Base-by-base conservation (phyloP, 1,140 invertebrate genomes). In the Caenorhabditis latens region DNA sequence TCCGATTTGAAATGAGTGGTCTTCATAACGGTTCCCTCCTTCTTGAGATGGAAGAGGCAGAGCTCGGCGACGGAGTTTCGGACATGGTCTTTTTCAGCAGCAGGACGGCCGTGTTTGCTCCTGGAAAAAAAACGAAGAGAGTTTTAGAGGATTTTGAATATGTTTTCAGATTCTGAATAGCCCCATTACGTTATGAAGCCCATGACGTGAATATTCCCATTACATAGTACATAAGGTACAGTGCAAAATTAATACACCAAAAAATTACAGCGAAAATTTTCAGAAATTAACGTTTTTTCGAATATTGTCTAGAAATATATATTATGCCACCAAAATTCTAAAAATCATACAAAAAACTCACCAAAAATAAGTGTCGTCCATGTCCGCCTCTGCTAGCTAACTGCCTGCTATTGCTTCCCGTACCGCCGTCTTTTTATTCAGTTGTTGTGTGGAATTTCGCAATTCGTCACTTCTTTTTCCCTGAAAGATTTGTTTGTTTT, bases 341-440 rank as follows among this genome's bases (percentile, higher is more conserved):
- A 53, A 53, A 58, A 24, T 32, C 0, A 7, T 11, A n/a, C 32
- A 43, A 43, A 71, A 71, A 71, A 43, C 65, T 43, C 14, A 71
- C 65, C 65, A 71, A 21, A 71, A 71, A 71, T 71, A 71, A 43
- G 65, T 46, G 40, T 71, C 65, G 42, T 71, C 65, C 65, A 71
- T 71, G 11, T 40, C 11, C n/a, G n/a, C n/a, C n/a, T n/a, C 13
- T 6, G 13, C 40, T 32, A 71, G 65, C 4, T 6, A 7, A 46
- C 40, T 21, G 6, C 14, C 14, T 14, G 11, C 4, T 7, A 43
- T 16, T 71, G 40, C 40, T 43, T 16, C 16, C 14, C 4, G 16
- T 46, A 43, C 14, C 5, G 21, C 65, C n/a, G 40, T 40, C 65
- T 71, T 71, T 71, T 71, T 71, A 71, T 71, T 71, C 65, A 71